Evolutionary conservation across 1,140 invertebrate species (phyloP).

Genomic region (Cotesia typhae): DNA sequence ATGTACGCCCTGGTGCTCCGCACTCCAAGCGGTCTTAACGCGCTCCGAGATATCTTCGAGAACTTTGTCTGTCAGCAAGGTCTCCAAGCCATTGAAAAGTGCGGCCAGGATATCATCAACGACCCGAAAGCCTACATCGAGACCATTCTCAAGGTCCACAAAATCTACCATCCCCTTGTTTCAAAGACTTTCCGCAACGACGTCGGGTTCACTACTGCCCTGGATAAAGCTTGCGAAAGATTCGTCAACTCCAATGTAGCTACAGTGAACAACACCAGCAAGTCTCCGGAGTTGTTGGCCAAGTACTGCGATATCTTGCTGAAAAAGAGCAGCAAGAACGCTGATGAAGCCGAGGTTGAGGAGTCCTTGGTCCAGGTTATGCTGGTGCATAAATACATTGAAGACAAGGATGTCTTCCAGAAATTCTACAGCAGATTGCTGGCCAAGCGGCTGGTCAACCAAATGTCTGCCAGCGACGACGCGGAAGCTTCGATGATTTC

Average conservation of each 20-base stretch:
- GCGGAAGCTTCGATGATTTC: conserved; percentile 99
- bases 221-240: conserved; percentile 96
- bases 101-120: conserved; percentile 81
- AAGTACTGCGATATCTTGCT: conserved; percentile 97
- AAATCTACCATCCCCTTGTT: conserved; percentile 95
- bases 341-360: conserved; percentile 98
- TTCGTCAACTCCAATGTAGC: conserved; percentile 98
- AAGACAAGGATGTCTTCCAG: conserved; percentile 99
- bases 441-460: conserved; percentile 94
- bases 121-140: conserved; percentile 98
- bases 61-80: conserved; percentile 94
- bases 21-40: conserved; percentile 90
- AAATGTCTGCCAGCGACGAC: conserved; percentile 98
- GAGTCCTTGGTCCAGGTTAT: conserved; percentile 95
- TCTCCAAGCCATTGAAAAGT: conserved; percentile 89
- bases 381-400: conserved; percentile 99
- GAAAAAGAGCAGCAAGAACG: conserved; percentile 98
- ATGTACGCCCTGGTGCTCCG: conserved; percentile 96
- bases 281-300: conserved; percentile 95
- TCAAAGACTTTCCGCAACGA: conserved; percentile 95
- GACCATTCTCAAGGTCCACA: conserved; percentile 97
- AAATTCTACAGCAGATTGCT: conserved; percentile 99
- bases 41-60: conserved; percentile 89
- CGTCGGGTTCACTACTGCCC: conserved; percentile 93
- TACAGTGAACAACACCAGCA: conserved; percentile 91